Percentiles rank a stretch among this genome's conserved stretches.
These are phyloP conservation scores for Acomys russatus DNA, from an alignment of 2,797 vertebrate species.

Conservation along the genomic window DNA sequence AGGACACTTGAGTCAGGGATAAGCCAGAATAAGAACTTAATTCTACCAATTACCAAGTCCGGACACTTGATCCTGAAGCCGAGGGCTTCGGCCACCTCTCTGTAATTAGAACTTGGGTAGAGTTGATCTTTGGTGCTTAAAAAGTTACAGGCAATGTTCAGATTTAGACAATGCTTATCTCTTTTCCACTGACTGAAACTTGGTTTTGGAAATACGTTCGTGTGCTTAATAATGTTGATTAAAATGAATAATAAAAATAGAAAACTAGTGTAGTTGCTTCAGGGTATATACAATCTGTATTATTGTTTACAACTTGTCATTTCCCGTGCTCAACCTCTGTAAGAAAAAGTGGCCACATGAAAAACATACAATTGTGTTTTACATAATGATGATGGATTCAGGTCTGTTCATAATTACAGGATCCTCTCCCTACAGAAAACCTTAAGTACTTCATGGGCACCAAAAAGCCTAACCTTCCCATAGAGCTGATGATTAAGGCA, in stretches of 20 bases:
- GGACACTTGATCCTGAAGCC: conserved; percentile 75
- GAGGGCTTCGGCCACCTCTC: neutral
- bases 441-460: neutral
- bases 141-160: conserved; percentile 36
- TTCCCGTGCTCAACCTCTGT: neutral
- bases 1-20: conserved; percentile 71
- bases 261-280: neutral
- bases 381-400: neutral
- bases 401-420: neutral
- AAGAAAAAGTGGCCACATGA: neutral
- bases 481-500: neutral
- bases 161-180: conserved; percentile 16
- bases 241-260: neutral
- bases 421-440: too few species aligned
- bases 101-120: conserved; percentile 32
- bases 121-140: conserved; percentile 63
- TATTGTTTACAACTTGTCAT: neutral
- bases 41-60: conserved; percentile 79
- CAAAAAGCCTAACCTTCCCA: neutral
- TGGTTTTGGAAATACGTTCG: conserved; percentile 13
- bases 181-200: neutral
- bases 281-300: neutral
- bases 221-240: neutral
- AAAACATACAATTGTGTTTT: neutral
- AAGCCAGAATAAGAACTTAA: conserved; percentile 82